Base-by-base conservation (phyloP, 2,797 vertebrate genomes). In the Sciurus carolinensis region DNA sequence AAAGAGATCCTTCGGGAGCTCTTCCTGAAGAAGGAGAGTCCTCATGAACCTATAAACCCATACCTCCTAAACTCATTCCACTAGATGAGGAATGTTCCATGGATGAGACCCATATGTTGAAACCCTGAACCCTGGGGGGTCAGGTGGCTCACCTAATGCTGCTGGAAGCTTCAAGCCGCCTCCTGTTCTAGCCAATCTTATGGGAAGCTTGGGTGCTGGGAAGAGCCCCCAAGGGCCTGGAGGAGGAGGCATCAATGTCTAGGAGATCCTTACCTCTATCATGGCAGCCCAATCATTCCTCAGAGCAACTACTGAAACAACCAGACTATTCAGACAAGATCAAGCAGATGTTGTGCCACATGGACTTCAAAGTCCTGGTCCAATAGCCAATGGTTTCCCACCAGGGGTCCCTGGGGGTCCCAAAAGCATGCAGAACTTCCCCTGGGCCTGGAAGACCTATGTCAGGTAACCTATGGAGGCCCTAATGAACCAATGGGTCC, bases 1-100 rank as follows among this genome's bases (percentile, higher is more conserved):
- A 99, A 99, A 98, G 99, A 99, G 36, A 99, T 99, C 93, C 98
- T 99, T 72, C 99, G 99, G 98, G 99, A 99, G 98, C 99, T 99
- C 97, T 99, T 99, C 98, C 98, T 99, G 80, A 99, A 98, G 96
- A 99, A 99, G 97, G 99, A 99, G 89, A 99, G 99, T 96, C 99
- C 99, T 11, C 99, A 99, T 1, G 99, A 99, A 82, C 99, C 1
- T 99, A 99, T 8, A 99, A 99, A 77, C 99, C 99, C 3, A 98
- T 99, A 96, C 99, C 99, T 0, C 99, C 99, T 15, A 99, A 99
- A 50, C 99, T 99, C 93, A 99, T 99, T 93, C 99, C 99, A 0
- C 97, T 99, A 93, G 99, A 99, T 20, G 99, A 99, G 99, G 99
- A 99, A 95, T 99, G 98, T 26, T 98, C 39, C 15, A 98, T 98